These are phyloP conservation scores for Muscicapa adusta DNA, from an alignment of 2,113 vertebrate genomes.

Conservation along the genomic window DNA sequence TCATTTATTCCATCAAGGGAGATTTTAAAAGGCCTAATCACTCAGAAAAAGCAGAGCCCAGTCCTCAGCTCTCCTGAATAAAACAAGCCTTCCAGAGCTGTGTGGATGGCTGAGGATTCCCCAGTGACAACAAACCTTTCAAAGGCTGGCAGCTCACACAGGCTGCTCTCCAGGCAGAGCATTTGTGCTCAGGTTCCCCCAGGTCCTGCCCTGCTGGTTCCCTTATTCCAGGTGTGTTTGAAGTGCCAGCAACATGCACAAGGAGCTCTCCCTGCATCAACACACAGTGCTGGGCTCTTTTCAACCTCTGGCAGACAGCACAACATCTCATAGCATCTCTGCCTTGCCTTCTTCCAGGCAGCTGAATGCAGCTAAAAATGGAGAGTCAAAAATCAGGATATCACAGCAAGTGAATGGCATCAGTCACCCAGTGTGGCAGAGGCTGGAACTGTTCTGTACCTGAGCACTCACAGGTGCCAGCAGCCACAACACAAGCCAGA, in stretches of 20 bases:
- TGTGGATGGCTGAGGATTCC: neutral
- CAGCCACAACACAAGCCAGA: neutral
- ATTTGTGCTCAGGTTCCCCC: neutral
- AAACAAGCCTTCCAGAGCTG: neutral
- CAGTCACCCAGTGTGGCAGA: neutral
- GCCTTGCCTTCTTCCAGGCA: neutral
- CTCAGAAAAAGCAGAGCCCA: neutral
- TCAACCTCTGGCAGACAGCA: no score
- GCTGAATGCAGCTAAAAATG: neutral
- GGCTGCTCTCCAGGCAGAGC: neutral
- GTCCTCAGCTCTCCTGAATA: neutral
- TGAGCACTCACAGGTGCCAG: neutral
- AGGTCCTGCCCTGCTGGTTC: neutral
- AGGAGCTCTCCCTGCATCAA: neutral
- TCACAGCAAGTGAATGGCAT: neutral
- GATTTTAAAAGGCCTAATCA: neutral
- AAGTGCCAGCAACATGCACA: neutral
- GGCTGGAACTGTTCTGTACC: neutral
- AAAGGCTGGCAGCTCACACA: conserved; percentile 6
- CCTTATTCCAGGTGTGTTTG: neutral
- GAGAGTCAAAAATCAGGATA: neutral
- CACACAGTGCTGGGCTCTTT: no score
- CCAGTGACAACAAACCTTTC: neutral
- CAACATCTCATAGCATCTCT: no score
- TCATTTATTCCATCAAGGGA: neutral